Conservation (phyloP, 1,140 invertebrate species). For the Drosophila orosa region DNA sequence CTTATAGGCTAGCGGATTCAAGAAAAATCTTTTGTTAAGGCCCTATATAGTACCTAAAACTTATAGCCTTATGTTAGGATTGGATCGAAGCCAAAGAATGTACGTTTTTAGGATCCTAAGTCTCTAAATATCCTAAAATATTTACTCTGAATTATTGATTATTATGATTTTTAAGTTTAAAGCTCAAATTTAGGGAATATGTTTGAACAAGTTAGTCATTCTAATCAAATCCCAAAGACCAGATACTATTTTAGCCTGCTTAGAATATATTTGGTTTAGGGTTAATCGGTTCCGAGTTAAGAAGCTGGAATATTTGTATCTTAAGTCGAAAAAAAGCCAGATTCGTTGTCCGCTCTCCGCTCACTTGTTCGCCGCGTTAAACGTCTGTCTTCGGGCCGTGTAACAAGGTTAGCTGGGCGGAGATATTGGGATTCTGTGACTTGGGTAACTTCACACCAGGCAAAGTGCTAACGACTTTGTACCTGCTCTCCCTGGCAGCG, state of each 20-base stretch:
- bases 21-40: neutral
- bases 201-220: no score
- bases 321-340: neutral
- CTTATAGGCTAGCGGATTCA: neutral
- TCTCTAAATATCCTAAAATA: neutral
- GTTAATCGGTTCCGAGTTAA: neutral
- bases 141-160: neutral
- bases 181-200: neutral
- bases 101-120: neutral
- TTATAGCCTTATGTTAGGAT: neutral
- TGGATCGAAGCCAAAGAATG: neutral
- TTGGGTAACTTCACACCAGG: slow-evolving; percentile 68
- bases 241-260: neutral
- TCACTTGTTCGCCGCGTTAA: slow-evolving; percentile 42
- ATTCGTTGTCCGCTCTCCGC: slow-evolving; percentile 13
- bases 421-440: slow-evolving; percentile 24
- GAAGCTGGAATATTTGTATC: neutral
- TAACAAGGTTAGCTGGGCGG: slow-evolving; percentile 34
- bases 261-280: no score
- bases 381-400: slow-evolving; percentile 35
- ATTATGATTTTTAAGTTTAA: neutral
- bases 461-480: slow-evolving; percentile 76
- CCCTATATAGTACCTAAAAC: no score
- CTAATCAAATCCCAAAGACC: neutral
- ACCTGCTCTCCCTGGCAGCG: slow-evolving; percentile 58